Evolutionary conservation across 2,797 vertebrate genomes (phyloP).

Genomic region (Pangasius larnaudii): DNA sequence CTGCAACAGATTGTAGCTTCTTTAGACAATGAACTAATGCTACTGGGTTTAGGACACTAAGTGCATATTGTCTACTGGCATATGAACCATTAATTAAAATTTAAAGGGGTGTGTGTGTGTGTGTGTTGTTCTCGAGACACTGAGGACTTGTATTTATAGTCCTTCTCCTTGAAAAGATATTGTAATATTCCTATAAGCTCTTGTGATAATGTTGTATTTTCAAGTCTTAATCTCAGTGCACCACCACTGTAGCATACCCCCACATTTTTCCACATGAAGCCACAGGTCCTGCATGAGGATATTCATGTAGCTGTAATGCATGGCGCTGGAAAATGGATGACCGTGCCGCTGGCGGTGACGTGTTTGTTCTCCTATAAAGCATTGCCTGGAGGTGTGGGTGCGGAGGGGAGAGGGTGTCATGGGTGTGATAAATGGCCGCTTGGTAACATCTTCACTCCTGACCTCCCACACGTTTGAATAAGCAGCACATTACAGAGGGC

Average conservation of each 20-base stretch:
- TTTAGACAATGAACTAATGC: constrained; percentile 58
- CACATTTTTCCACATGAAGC: constrained; percentile 35
- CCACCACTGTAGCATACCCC: background rate
- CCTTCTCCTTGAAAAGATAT: constrained; percentile 25
- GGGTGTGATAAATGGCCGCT: constrained; percentile 79
- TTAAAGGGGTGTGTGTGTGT: constrained; percentile 17
- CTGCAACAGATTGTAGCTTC: constrained; percentile 59
- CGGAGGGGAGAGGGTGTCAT: constrained; percentile 76
- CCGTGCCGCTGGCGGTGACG: constrained; percentile 73
- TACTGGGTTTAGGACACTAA: constrained; percentile 49
- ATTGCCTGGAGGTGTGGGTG: constrained; percentile 79
- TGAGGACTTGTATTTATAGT: constrained; percentile 18
- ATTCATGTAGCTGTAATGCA: constrained; percentile 60
- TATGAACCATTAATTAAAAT: constrained; percentile 56
- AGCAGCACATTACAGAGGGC: constrained; percentile 61
- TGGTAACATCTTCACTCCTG: constrained; percentile 83
- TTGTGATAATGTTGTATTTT: background rate
- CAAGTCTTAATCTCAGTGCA: background rate
- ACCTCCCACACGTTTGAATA: constrained; percentile 69
- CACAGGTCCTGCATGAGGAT: constrained; percentile 52
- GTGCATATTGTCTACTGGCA: constrained; percentile 56
- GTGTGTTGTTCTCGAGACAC: background rate
- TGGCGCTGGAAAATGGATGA: constrained; percentile 78
- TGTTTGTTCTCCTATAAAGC: constrained; percentile 87
- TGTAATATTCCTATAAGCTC: constrained; percentile 9